Base-by-base conservation (phyloP, 1,140 invertebrate genomes). In the Cardiocondyla obscurior region DNA sequence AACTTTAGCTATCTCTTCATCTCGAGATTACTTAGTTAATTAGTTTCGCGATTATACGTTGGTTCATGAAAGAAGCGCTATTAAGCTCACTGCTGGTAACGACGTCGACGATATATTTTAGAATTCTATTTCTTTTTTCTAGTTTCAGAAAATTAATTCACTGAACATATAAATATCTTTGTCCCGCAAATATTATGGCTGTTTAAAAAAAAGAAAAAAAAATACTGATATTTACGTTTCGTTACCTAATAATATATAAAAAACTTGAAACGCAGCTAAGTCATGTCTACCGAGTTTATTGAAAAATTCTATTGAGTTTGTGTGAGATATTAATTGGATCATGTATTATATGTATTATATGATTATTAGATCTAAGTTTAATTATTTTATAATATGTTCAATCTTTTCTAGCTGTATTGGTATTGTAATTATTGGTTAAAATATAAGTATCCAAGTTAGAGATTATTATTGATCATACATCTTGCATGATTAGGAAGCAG, bases 1-100 rank as follows among this genome's bases (percentile, higher is more conserved):
- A 65, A 67, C 33, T 51, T n/a, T 53, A 51, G 79, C 69, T 83
- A 83, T 74, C 60, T 83, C 77, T 53, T 60, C 64, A 65, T 73
- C 44, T 33, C 36, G 44, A 69, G 39, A 79, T 86, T 85, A 85
- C 85, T 85, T 85, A 81, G 81, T 85, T 87, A 87, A 87, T 87
- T 87, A 87, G 76, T 85, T 87, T 79, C 73, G 46, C 64, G 77
- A 58, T 60, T 81, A 84, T 86, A 70, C 64, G 77, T 65, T 76
- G 30, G 25, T 7, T 70, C 53, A 36, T 79, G 58, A 57, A 72
- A 67, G 76, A 84, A 73, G 36, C 81, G 73, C 77, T 83, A 87
- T 87, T 90, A 89, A 90, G 83, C 83, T 88, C 81, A 82, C 25
- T 67, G 33, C 33, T 69, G 46, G 10, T 79, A 53, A 69, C 22